phyloP scores from a whole-genome alignment of 2,888 invertebrate species.

The Ochropleura plecta region DNA sequence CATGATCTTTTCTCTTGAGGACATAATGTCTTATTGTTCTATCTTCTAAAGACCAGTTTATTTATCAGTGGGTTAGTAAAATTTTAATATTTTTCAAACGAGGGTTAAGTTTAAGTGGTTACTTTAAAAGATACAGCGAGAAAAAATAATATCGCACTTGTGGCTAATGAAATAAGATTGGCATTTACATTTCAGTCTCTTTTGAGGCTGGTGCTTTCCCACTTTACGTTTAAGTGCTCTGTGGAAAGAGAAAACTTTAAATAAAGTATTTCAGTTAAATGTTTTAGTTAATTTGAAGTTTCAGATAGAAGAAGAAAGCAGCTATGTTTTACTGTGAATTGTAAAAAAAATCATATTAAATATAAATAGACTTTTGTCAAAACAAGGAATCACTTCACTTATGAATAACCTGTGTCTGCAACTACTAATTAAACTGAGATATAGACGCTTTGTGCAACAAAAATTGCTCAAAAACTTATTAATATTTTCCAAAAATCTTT shows the following conservation, averaged over 20 bases:
- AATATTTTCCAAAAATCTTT: background rate
- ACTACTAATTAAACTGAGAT: background rate
- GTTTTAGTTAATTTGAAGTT: background rate
- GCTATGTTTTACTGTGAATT: background rate
- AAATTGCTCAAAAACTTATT: background rate
- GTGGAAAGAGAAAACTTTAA: constrained; percentile 1
- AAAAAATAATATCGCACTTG: background rate
- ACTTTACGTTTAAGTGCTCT: background rate
- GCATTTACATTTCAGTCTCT: background rate
- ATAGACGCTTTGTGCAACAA: background rate
- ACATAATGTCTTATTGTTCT: constrained; percentile 51
- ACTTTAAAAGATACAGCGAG: constrained; percentile 5
- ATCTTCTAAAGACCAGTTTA: constrained; percentile 11
- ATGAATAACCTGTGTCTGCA: background rate
- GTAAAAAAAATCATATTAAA: background rate
- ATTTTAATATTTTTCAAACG: constrained; percentile 5
- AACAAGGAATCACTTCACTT: background rate
- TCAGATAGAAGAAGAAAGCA: background rate
- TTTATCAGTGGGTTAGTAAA: constrained; percentile 25
- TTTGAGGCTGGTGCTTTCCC: background rate
- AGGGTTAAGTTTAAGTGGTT: background rate
- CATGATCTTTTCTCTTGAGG: constrained; percentile 28
- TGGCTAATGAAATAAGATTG: background rate
- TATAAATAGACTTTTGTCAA: background rate
- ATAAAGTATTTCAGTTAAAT: background rate